Percentiles rank a stretch among this genome's conserved stretches.
These are phyloP conservation scores for Hybognathus amarus DNA, from an alignment of 2,797 vertebrate species.

Conservation along the genomic window DNA sequence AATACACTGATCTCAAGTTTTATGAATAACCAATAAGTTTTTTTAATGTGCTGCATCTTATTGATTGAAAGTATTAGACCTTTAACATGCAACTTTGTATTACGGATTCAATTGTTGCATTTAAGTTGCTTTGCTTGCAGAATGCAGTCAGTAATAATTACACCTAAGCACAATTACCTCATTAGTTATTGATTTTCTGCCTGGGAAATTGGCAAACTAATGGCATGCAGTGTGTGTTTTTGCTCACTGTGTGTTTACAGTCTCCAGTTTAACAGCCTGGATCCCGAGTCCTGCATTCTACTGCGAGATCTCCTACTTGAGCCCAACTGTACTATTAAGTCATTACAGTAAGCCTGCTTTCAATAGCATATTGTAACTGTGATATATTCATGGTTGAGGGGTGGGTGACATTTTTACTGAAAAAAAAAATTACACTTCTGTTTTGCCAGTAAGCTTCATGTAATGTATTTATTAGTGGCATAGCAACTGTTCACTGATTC, in stretches of 20 bases:
- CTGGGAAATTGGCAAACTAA: conserved; percentile 47
- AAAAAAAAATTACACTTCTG: neutral
- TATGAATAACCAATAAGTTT: conserved; percentile 1
- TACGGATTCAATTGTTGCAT: neutral
- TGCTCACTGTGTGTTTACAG: conserved; percentile 71
- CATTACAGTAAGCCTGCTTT: conserved; percentile 85
- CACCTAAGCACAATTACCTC: conserved; percentile 1
- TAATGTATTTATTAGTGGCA: neutral
- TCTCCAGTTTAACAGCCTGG: conserved; percentile 92
- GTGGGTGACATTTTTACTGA: neutral
- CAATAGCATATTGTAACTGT: conserved; percentile 13
- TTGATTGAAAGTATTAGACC: neutral
- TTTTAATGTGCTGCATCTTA: neutral
- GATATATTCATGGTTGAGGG: neutral
- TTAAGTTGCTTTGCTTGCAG: conserved; percentile 15
- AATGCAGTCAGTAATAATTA: conserved; percentile 10
- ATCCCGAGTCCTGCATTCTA: conserved; percentile 86
- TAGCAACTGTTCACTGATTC: neutral
- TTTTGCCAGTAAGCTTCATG: neutral
- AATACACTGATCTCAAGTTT: neutral
- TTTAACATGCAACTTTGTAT: conserved; percentile 1
- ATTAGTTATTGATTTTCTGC: conserved; percentile 37
- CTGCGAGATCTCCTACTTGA: conserved; percentile 88
- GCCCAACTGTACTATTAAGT: conserved; percentile 81
- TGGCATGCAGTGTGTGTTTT: conserved; percentile 57